Percentiles rank a stretch among this genome's conserved stretches.
These are phyloP conservation scores for Passer montanus DNA, from an alignment of 2,113 vertebrate genomes.

Conservation along the genomic window DNA sequence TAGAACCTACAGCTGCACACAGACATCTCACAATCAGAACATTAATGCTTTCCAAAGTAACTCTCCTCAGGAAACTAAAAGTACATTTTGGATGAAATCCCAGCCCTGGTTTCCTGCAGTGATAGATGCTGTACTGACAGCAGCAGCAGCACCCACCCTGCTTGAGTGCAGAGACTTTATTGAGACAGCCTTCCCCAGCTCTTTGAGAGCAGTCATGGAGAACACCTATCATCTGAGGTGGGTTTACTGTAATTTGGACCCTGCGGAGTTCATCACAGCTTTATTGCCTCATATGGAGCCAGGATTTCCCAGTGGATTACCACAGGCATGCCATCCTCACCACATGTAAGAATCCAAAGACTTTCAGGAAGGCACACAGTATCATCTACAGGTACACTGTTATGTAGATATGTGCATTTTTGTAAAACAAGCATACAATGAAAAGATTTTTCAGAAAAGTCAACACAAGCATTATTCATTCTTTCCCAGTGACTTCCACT, in stretches of 20 bases:
- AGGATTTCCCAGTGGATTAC: neutral
- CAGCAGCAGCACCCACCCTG: neutral
- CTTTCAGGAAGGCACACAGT: neutral
- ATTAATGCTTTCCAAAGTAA: neutral
- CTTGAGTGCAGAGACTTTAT: neutral
- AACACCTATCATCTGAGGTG: neutral
- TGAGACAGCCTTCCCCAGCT: neutral
- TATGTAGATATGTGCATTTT: neutral
- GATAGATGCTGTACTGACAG: neutral
- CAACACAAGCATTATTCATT: neutral
- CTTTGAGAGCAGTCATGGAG: neutral
- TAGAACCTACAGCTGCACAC: neutral
- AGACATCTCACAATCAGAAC: neutral
- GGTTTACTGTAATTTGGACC: neutral
- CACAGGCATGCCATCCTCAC: neutral
- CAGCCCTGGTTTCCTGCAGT: neutral
- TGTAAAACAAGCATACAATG: neutral
- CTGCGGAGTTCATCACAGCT: neutral
- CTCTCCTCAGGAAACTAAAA: neutral
- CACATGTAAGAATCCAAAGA: neutral
- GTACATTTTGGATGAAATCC: neutral
- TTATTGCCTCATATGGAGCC: fast-evolving
- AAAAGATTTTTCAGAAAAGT: neutral
- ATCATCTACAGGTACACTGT: neutral
- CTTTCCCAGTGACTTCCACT: neutral